Conservation (phyloP, 2,113 vertebrate genomes). For the Poicephalus meyeri region DNA sequence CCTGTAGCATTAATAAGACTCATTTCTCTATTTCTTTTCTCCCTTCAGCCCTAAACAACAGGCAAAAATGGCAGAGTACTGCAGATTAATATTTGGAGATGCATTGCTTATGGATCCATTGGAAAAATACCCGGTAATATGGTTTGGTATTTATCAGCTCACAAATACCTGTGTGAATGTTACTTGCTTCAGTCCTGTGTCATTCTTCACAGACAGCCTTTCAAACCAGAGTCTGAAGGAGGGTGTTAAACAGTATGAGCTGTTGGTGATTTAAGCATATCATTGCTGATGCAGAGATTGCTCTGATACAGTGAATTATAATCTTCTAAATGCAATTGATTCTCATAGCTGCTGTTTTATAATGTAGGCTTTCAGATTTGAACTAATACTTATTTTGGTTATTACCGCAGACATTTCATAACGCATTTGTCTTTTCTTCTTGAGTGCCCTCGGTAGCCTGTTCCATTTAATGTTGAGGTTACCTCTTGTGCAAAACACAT, state of each 20-base stretch:
- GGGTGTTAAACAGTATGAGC: background rate
- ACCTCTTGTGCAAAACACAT: background rate
- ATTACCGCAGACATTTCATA: background rate
- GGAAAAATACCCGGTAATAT: constrained; percentile 94
- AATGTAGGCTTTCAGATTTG: background rate
- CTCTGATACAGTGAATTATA: background rate
- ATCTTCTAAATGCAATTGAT: background rate
- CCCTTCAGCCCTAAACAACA: constrained; percentile 91
- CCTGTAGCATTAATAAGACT: background rate
- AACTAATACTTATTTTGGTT: background rate
- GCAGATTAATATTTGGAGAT: constrained; percentile 96
- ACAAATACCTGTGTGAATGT: background rate
- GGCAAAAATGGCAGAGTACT: constrained; percentile 99
- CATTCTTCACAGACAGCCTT: background rate
- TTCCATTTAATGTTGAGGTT: background rate
- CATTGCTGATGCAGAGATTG: background rate
- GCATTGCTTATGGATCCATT: constrained; percentile 91
- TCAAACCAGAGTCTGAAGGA: background rate
- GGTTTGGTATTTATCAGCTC: background rate
- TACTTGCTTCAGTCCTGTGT: background rate
- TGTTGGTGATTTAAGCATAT: background rate
- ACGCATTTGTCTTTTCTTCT: constrained; percentile 5
- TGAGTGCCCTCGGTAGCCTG: background rate
- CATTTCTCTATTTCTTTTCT: constrained; percentile 4
- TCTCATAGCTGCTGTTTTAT: background rate